phyloP scores from a whole-genome alignment of 1,140 invertebrate genomes.

The Ceratoteleas bidentatus region DNA sequence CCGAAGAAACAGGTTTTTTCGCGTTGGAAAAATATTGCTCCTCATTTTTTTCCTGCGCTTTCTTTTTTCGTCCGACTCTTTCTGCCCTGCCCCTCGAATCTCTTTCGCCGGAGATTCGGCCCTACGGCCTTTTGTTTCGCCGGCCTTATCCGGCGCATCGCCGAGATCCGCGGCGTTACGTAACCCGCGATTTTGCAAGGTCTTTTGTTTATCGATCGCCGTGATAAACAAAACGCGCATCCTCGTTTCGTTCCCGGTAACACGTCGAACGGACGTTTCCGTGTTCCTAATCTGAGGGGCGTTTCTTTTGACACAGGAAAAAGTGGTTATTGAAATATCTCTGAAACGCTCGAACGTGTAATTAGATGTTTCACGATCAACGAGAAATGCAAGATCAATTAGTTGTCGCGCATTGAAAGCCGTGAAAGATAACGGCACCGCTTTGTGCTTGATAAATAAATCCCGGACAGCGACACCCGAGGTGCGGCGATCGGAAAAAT shows the following conservation, averaged over 20 bases:
- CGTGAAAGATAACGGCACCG: no score
- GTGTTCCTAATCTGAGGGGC: constrained; percentile 34
- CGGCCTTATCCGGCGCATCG: background rate
- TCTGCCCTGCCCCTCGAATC: constrained; percentile 10
- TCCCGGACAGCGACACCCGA: no score
- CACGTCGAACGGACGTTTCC: constrained; percentile 20
- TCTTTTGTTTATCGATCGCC: constrained; percentile 52
- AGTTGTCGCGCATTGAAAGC: no score
- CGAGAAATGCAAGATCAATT: no score
- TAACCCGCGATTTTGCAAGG: constrained; percentile 48
- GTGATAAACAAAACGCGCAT: constrained; percentile 33
- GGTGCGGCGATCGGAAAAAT: no score
- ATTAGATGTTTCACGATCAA: no score
- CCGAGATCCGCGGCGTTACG: constrained; percentile 19
- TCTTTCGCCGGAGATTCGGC: no score
- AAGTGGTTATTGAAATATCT: no score
- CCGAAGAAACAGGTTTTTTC: constrained; percentile 62
- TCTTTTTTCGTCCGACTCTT: constrained; percentile 31
- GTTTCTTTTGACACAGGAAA: constrained; percentile 42
- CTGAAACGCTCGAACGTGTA: no score
- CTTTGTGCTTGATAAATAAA: no score
- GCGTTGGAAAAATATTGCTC: constrained; percentile 55
- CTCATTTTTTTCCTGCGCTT: constrained; percentile 53
- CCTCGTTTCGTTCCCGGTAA: constrained; percentile 19
- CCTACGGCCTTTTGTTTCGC: no score